phyloP scores from a whole-genome alignment of 2,888 invertebrate genomes.

The Halictus quadricinctus region DNA sequence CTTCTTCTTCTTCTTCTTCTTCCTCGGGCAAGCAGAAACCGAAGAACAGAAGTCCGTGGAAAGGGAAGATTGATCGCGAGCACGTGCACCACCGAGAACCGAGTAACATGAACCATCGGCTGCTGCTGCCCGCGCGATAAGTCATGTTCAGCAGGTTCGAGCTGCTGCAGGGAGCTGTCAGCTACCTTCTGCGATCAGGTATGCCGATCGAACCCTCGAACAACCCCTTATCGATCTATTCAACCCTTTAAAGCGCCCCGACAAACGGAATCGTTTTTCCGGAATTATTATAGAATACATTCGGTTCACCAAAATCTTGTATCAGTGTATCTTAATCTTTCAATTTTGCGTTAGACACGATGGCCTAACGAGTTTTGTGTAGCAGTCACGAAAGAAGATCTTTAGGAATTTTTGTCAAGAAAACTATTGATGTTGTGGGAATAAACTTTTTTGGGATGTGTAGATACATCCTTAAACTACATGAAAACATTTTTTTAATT shows the following conservation, averaged over 20 bases:
- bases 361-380: no score
- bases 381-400: no score
- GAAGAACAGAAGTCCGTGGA: conserved; percentile 7
- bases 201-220: conserved; percentile 49
- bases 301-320: no score
- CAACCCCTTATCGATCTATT: background rate
- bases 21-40: conserved; percentile 15
- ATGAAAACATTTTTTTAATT: no score
- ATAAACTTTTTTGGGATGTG: no score
- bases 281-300: no score
- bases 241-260: background rate
- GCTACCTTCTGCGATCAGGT: conserved; percentile 79
- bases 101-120: conserved; percentile 38
- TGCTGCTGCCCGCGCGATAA: conserved; percentile 56
- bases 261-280: no score
- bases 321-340: no score
- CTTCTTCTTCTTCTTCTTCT: background rate
- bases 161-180: conserved; percentile 77
- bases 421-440: no score
- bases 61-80: conserved; percentile 40
- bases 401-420: no score
- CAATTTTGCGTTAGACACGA: no score
- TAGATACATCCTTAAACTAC: no score
- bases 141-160: conserved; percentile 79
- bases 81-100: conserved; percentile 10